Conservation (phyloP, 2,113 vertebrate species). For the Dromiciops gliroides region DNA sequence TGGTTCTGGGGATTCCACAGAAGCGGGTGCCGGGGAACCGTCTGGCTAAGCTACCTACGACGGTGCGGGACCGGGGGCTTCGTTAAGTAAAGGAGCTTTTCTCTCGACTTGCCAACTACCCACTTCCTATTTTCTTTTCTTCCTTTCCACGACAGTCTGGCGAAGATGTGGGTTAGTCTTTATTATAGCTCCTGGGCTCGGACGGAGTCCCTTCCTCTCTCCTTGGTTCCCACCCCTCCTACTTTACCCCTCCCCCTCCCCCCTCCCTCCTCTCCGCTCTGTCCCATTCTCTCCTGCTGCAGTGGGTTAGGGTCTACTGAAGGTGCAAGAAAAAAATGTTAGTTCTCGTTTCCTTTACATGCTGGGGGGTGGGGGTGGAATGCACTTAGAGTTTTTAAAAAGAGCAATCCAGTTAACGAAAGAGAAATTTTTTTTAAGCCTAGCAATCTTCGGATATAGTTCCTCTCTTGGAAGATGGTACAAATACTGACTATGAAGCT, state of each 20-base stretch:
- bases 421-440: background rate
- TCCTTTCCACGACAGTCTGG: background rate
- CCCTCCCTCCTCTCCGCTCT: background rate
- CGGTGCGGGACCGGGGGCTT: background rate
- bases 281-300: slow-evolving; percentile 11
- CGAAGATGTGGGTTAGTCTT: background rate
- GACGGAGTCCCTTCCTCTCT: background rate
- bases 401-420: background rate
- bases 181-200: background rate
- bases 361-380: background rate
- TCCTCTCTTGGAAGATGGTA: too few relatives aligned
- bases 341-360: background rate
- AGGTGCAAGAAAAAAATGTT: background rate
- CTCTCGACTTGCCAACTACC: too few relatives aligned
- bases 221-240: background rate
- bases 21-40: background rate
- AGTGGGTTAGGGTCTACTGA: slow-evolving; percentile 11
- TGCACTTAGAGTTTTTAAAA: background rate
- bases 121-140: background rate
- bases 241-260: background rate
- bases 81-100: background rate
- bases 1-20: background rate
- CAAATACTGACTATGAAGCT: too few relatives aligned
- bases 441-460: background rate
- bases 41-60: background rate